A percentile compares a stretch with the other conserved stretches of the same genome.
Evolutionary conservation across 1,140 invertebrate species (phyloP).

Genomic region (Saccostrea cuccullata): DNA sequence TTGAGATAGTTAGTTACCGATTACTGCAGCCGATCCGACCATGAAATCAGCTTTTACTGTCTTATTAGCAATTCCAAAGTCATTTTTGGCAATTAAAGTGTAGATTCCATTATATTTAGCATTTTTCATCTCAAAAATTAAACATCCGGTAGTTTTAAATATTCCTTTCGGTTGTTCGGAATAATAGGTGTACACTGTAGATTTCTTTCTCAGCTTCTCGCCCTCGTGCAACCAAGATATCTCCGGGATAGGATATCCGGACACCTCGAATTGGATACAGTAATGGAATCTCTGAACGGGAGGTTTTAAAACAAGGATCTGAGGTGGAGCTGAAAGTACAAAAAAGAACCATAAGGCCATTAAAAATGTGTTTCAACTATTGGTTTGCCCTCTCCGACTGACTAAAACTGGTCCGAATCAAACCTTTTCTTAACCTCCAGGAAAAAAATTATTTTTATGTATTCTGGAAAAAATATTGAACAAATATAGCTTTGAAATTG

Average conservation of each 20-base stretch:
- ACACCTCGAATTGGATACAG: conserved; percentile 70
- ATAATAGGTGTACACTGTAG: conserved; percentile 21
- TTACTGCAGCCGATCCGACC: neutral
- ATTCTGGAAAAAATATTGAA: no score
- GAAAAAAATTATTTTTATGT: no score
- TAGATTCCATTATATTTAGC: conserved; percentile 69
- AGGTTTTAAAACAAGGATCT: conserved; percentile 45
- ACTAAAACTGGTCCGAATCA: no score
- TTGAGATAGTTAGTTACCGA: neutral
- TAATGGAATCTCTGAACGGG: conserved; percentile 61
- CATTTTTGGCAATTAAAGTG: conserved; percentile 69
- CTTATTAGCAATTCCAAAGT: conserved; percentile 60
- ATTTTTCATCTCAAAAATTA: conserved; percentile 58
- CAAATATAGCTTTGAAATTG: no score
- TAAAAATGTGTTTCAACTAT: no score
- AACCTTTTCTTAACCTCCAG: no score
- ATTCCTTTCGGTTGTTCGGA: conserved; percentile 7
- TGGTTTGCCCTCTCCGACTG: no score
- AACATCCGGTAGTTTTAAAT: conserved; percentile 53
- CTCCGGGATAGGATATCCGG: conserved; percentile 67
- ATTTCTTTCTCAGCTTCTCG: conserved; percentile 51
- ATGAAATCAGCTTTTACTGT: conserved; percentile 42
- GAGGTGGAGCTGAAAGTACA: conserved; percentile 55
- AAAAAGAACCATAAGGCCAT: neutral
- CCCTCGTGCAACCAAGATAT: conserved; percentile 68